These are phyloP conservation scores for Drosophila pectinifera DNA, from an alignment of 1,140 invertebrate species.

Conservation along the genomic window DNA sequence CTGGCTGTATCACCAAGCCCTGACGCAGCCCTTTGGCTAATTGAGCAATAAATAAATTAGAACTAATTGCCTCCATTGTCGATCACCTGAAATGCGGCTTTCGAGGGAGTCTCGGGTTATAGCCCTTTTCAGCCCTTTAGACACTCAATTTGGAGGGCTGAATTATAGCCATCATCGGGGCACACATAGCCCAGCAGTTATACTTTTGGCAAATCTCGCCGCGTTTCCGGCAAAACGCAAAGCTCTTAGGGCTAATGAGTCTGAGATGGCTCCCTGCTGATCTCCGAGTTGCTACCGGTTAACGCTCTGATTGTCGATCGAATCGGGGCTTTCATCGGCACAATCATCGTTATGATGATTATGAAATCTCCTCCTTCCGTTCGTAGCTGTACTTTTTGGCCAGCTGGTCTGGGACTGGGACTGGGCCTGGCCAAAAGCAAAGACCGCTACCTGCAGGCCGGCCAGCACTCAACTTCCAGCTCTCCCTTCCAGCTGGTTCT, in stretches of 20 bases:
- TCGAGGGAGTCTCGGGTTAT: conserved; percentile 10
- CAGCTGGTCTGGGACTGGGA: conserved; percentile 9
- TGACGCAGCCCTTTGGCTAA: conserved; percentile 26
- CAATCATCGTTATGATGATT: conserved; percentile 43
- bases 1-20: conserved; percentile 12
- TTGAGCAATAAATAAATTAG: conserved; percentile 51
- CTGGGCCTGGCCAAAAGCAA: conserved; percentile 19
- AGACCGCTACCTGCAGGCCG: conserved; percentile 58
- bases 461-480: conserved; percentile 26
- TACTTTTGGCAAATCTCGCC: conserved; percentile 25
- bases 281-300: conserved; percentile 38
- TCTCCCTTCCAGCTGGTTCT: conserved; percentile 34
- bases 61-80: conserved; percentile 41
- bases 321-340: conserved; percentile 46
- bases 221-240: conserved; percentile 30
- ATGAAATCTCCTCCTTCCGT: conserved; percentile 43
- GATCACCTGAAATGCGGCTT: conserved; percentile 15
- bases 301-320: conserved; percentile 36
- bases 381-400: conserved; percentile 70
- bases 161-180: conserved; percentile 41
- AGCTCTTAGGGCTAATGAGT: conserved; percentile 51
- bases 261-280: conserved; percentile 27
- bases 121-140: conserved; percentile 3
- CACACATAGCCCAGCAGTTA: conserved; percentile 1
- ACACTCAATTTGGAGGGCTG: conserved; percentile 25